Evolutionary conservation across 1,140 invertebrate species (phyloP).

Genomic region (Drosophila subpulchrella): DNA sequence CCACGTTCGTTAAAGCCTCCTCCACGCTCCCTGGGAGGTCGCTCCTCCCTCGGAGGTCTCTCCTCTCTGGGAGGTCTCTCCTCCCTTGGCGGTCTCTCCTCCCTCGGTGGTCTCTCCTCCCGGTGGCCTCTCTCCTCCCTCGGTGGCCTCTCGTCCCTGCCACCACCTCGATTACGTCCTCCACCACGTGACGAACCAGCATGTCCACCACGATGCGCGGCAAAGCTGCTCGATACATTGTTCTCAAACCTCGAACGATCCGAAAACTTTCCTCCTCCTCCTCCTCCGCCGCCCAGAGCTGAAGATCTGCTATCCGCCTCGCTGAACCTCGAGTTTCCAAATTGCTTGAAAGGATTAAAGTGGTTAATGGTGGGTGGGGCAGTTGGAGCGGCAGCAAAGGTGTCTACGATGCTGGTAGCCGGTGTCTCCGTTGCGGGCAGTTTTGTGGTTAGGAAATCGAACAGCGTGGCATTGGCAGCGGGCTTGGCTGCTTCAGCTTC

Average conservation of each 20-base stretch:
- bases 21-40: constrained; percentile 13
- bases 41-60: constrained; percentile 8
- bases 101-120: constrained; percentile 21
- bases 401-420: constrained; percentile 66
- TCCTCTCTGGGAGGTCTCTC: constrained; percentile 11
- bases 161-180: constrained; percentile 36
- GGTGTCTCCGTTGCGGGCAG: constrained; percentile 86
- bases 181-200: constrained; percentile 45
- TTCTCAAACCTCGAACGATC: constrained; percentile 77
- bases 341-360: constrained; percentile 42
- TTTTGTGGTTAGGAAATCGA: constrained; percentile 93
- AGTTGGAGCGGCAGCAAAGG: constrained; percentile 79
- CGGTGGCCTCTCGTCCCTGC: constrained; percentile 49
- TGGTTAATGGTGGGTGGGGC: constrained; percentile 72
- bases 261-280: constrained; percentile 33
- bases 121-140: constrained; percentile 28
- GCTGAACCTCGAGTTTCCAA: constrained; percentile 12
- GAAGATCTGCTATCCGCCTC: constrained; percentile 14
- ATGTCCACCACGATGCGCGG: constrained; percentile 65
- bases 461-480: constrained; percentile 93
- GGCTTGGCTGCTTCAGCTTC: constrained; percentile 88
- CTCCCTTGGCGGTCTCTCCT: constrained; percentile 6
- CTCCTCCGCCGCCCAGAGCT: neutral
- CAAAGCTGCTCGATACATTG: constrained; percentile 83
- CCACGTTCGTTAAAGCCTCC: constrained; percentile 25